phyloP scores from a whole-genome alignment of 2,797 vertebrate genomes.

The Esox lucius region DNA sequence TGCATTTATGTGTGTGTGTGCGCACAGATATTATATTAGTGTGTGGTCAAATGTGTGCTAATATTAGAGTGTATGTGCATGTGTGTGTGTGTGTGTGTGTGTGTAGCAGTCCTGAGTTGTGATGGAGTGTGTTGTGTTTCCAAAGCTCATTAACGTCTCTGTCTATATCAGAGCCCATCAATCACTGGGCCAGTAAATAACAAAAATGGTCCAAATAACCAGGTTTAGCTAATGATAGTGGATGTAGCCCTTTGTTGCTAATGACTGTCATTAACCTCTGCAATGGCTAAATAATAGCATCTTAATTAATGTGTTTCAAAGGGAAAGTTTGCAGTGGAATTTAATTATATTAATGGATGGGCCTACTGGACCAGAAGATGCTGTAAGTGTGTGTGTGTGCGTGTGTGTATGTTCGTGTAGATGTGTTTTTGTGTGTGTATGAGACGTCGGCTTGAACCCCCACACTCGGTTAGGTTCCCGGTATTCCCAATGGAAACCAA shows the following conservation, averaged over 20 bases:
- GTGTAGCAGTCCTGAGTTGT: slow-evolving; percentile 81
- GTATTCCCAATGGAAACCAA: background rate
- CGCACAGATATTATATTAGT: background rate
- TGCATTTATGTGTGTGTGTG: no score
- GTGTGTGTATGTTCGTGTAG: no score
- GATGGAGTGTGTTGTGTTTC: slow-evolving; percentile 99
- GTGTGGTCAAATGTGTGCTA: no score
- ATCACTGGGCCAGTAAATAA: slow-evolving; percentile 95
- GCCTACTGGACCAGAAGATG: slow-evolving; percentile 57
- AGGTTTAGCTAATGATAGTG: slow-evolving; percentile 95
- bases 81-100: background rate
- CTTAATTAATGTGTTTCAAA: slow-evolving; percentile 83
- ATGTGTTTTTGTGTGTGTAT: slow-evolving; percentile 34
- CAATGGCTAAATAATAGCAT: slow-evolving; percentile 85
- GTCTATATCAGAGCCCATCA: slow-evolving; percentile 90
- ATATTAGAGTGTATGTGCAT: background rate
- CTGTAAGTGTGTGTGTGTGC: slow-evolving; percentile 27
- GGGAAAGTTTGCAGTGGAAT: slow-evolving; percentile 79
- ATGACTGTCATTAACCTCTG: slow-evolving; percentile 88
- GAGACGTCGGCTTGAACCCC: background rate
- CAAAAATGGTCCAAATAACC: slow-evolving; percentile 98
- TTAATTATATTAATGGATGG: slow-evolving; percentile 77
- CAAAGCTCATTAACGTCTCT: slow-evolving; percentile 97
- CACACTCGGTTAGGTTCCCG: background rate
- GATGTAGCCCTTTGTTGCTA: slow-evolving; percentile 90